Evolutionary conservation across 2,797 vertebrate species (phyloP).

Genomic region (Tarsius wallacei): DNA sequence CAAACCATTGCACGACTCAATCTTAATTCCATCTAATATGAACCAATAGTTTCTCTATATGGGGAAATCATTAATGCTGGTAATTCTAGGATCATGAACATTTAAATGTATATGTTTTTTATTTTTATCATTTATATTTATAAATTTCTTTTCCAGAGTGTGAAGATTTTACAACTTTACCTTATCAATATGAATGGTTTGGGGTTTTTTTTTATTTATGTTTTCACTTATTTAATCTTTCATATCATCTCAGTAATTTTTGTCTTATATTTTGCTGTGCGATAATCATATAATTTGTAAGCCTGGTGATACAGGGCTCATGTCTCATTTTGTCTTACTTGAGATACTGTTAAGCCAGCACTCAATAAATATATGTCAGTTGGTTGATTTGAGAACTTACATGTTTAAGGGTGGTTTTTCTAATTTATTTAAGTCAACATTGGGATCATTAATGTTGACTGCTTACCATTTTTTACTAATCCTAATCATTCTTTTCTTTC

Average conservation of each 20-base stretch:
- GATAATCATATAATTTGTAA: neutral
- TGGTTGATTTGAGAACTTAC: neutral
- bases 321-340: neutral
- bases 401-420: neutral
- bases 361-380: neutral
- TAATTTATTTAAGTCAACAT: neutral
- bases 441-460: slow-evolving; percentile 8
- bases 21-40: neutral
- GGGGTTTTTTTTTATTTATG: slow-evolving; percentile 52
- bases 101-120: slow-evolving; percentile 2
- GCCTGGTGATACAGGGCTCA: neutral
- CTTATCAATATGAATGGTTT: slow-evolving; percentile 92
- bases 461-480: slow-evolving; percentile 13
- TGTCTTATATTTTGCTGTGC: slow-evolving; percentile 46
- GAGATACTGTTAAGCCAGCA: neutral
- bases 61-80: neutral
- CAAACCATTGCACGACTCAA: neutral
- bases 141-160: slow-evolving; percentile 78
- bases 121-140: slow-evolving; percentile 54
- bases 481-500: slow-evolving; percentile 38
- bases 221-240: slow-evolving; percentile 21
- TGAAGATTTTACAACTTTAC: slow-evolving; percentile 84
- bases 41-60: neutral
- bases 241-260: slow-evolving; percentile 41
- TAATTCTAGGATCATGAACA: neutral